Evolutionary conservation across 2,797 vertebrate species (phyloP), one percentile per base, ranked within the genome.

Genomic region (Cottoperca gobio): DNA sequence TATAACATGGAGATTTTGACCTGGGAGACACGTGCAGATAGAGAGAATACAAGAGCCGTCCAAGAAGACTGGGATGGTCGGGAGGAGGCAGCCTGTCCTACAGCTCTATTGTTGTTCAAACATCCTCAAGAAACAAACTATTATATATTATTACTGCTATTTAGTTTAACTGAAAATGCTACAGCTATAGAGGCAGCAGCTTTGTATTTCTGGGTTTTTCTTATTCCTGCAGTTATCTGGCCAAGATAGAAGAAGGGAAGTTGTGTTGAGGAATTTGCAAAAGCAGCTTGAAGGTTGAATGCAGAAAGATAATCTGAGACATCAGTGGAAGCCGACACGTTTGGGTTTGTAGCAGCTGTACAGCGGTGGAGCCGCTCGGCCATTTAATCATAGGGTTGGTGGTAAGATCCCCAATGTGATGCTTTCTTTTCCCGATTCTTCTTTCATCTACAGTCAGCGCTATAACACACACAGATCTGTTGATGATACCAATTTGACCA

Each of bases 31-130:
- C 4, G 8, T 28, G 10, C 33, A 40, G 12, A 61, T 3, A 6
- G 33, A 46, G 8, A 53, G 39, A 46, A 31, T 13, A 28, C 5
- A 6, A 45, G 45, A 68, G 31, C 50, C 40, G 39, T 37, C 31
- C 5, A 31, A 13, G 49, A 4, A 46, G 40, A 33, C 21, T 58
- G n/a, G 46, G 53, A 24, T 9, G 73, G 28, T 67, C 13, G 58
- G 21, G 2, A 21, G 39, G 23, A 7, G 13, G 11, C 26, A 49
- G 28, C 8, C 17, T 57, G 54, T 57, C 50, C 42, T 45, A 8
- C 37, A 39, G 21, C 21, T 45, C 61, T 43, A 48, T 62, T 67
- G 55, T 59, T 53, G 2, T 75, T 45, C 33, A 80, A 73, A 76
- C 60, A 76, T 70, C 60, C 33, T 55, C 45, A 73, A 60, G 26